Percentiles rank a stretch among this genome's conserved stretches.
These are phyloP conservation scores for Phorcus lineatus DNA, from an alignment of 2,888 invertebrate species.

Conservation along the genomic window DNA sequence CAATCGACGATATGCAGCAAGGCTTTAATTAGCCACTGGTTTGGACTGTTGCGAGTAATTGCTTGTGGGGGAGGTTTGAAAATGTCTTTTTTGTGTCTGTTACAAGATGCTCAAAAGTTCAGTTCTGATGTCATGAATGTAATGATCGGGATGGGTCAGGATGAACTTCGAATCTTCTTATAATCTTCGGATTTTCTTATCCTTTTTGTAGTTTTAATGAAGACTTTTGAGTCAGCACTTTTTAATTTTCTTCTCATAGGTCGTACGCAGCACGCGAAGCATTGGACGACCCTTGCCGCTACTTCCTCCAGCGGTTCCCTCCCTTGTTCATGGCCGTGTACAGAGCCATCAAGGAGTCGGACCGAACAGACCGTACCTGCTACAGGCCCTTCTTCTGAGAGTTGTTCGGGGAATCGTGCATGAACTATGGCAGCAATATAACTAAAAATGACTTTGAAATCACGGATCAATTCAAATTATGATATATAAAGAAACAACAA, in stretches of 20 bases:
- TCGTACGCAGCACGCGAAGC: constrained; percentile 49
- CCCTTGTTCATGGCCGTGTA: constrained; percentile 66
- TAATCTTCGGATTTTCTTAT: too few relatives aligned
- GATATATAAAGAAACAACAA: too few relatives aligned
- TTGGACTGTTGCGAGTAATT: too few relatives aligned
- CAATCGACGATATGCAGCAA: too few relatives aligned
- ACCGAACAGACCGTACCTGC: constrained; percentile 56
- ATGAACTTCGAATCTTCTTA: too few relatives aligned
- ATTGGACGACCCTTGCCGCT: constrained; percentile 66
- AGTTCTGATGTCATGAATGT: too few relatives aligned
- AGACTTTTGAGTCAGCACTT: background rate
- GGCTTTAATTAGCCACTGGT: too few relatives aligned
- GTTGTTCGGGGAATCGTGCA: too few relatives aligned
- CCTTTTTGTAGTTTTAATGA: background rate
- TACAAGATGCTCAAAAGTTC: too few relatives aligned
- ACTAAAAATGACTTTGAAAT: background rate
- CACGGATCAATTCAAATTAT: too few relatives aligned
- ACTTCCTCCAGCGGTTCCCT: constrained; percentile 63
- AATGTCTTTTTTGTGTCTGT: too few relatives aligned
- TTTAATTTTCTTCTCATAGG: constrained; percentile 28
- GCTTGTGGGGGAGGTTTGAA: too few relatives aligned
- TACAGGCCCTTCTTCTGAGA: constrained; percentile 63
- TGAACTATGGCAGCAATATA: background rate
- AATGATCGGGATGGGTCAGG: background rate
- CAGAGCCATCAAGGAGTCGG: constrained; percentile 57